A percentile compares a stretch with the other conserved stretches of the same genome.
These are phyloP conservation scores for Chamaetylas fuelleborni DNA, from an alignment of 2,113 vertebrate species.

Conservation along the genomic window DNA sequence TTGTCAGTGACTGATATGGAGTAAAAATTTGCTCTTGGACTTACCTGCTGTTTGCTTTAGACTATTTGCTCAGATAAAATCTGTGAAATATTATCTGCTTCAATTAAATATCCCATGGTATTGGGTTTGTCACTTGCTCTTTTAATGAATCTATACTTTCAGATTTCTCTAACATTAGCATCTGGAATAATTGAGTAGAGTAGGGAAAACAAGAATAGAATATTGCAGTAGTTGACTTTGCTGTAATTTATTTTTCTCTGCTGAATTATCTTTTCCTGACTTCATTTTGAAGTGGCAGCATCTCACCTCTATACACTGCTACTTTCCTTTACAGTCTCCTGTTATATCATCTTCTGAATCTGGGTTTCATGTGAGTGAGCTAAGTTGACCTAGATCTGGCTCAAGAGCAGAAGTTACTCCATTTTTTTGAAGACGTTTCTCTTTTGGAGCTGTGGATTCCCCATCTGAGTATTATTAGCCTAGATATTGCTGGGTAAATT, in stretches of 20 bases:
- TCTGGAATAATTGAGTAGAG: neutral
- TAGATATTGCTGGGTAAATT: neutral
- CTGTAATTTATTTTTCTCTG: neutral
- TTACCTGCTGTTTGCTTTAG: neutral
- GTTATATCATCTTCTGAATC: neutral
- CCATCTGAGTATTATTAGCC: neutral
- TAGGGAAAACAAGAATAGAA: neutral
- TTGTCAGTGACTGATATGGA: neutral
- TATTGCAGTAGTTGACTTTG: neutral
- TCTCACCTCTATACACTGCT: neutral
- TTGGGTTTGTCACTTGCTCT: neutral
- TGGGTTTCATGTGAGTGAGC: neutral
- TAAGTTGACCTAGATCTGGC: neutral
- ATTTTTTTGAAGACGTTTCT: neutral
- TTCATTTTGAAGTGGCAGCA: neutral
- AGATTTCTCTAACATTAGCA: neutral
- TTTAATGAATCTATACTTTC: neutral
- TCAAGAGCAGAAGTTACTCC: neutral
- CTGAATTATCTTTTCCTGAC: neutral
- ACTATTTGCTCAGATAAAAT: neutral
- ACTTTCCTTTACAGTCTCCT: neutral
- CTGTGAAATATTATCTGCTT: neutral
- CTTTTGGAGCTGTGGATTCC: neutral
- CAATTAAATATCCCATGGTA: neutral
- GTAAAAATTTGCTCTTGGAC: neutral